Evolutionary conservation across 2,888 invertebrate species (phyloP), one percentile per base, ranked within the genome.

Genomic region (Salpingus planirostris): DNA sequence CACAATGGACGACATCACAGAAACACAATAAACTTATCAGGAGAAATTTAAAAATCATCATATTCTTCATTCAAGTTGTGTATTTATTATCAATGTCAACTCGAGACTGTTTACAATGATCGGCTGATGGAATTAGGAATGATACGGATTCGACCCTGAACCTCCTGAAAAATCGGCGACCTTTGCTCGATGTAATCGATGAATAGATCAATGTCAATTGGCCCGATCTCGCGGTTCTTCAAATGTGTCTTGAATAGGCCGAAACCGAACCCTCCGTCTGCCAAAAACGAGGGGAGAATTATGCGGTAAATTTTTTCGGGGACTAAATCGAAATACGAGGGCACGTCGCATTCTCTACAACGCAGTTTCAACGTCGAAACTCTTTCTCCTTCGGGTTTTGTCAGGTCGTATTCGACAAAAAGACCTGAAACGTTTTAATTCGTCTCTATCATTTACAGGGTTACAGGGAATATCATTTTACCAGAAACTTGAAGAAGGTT

Each of bases 221-320:
- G 60, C 15, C 76, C 68, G 24, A 59, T 57, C 26, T 56, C 50
- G 13, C 67, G 33, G 52, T 77, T 73, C 38, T 66, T 58, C 8
- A 73, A 56, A 47, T 74, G 66, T 0, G 71, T 54, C 0, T 66
- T 54, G 22, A 78, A 45, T 50, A 70, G 65, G 36, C 64, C 49
- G 52, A 71, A 84, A 0, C 80, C 80, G 52, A 84, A 81, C 25
- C 86, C 86, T n/a, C 85, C 86, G 21, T 66, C 66, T 1, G 71
- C 70, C 31, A 84, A 59, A 52, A 77, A 85, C 44, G 69, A 68
- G 24, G 74, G 69, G 2, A 77, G 54, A 10, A 76, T 64, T 1
- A 88, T 61, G 6, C 73, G 66, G 63, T 88, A 88, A 11, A 64
- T 66, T 43, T 69, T 62, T 21, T 68, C 58, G 0, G 54, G 45